Base-by-base conservation (phyloP, 2,113 vertebrate genomes). In the Oxyura jamaicensis region DNA sequence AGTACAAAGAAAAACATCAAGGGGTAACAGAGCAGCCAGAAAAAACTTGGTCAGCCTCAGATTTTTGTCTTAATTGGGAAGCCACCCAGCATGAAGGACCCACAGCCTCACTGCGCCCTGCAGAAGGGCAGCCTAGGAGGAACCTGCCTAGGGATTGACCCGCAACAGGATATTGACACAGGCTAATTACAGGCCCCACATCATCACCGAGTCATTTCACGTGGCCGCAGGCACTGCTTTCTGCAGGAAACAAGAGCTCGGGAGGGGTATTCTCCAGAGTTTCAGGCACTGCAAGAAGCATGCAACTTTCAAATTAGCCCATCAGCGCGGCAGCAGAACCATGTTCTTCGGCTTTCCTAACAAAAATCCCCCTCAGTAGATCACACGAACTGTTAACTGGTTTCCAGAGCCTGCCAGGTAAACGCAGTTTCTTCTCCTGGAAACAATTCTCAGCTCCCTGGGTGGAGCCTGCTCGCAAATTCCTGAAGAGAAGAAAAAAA, bases 401-500 rank as follows among this genome's bases (percentile, higher is more conserved):
- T 28, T 94, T 86, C 53, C 75, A 77, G 77, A 55, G 56, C 73
- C 68, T 94, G 94, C 88, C 90, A 97, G 97, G 96, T 96, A 91
- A 96, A 93, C 0, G 18, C 63, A 77, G 63, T 41, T 95, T 68
- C 36, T 93, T 56, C 86, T 80, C 73, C 90, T 94, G 89, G 88
- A 95, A 96, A 95, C 80, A 87, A 90, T 92, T 92, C 90, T 94
- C 52, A 80, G 17, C 89, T 91, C 81, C 36, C 83, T 86, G 89
- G 93, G 93, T 78, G 81, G 72, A 87, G 94, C 82, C 92, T 88
- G 79, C 83, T 95, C 74, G 94, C 83, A 92, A 91, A 95, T 91
- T 97, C 97, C 96, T 95, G 68, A 95, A 92, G 92, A 83, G 73
- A 83, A 93, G 84, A 65, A 87, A 41, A 91, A 90, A 76, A 48